Evolutionary conservation across 2,888 invertebrate genomes (phyloP), one percentile per base, ranked within the genome.

Genomic region (Anticlea derivata): DNA sequence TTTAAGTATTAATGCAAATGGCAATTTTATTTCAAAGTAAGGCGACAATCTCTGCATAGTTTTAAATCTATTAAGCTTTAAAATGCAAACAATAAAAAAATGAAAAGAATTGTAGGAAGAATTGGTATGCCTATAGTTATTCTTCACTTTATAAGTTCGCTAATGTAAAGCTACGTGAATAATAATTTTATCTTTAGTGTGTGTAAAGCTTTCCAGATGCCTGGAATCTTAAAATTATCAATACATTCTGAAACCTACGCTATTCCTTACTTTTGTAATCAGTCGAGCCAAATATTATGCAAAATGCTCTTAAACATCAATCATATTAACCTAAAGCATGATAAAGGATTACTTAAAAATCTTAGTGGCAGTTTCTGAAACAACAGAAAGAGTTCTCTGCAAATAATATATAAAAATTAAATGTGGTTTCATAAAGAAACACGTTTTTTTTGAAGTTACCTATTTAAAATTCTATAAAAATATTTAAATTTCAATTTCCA

Each of bases 201-300:
- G 56, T 51, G 58, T 68, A 67, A 73, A 67, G 69, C 70, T 66
- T 52, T 56, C 39, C 60, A 61, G 53, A 59, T 55, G 31, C 48
- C 44, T 51, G 46, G 30, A 47, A 45, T 59, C 49, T 33, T 26
- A 38, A 50, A 50, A 29, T 38, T 56, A 51, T 35, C 34, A 37
- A 31, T 44, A 34, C 39, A 34, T 38, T 44, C 12, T 31, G 43
- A 11, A 35, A 27, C 20, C 33, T 52, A 43, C 17, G 27, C 22
- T 24, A 45, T 50, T 40, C 31, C 48, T 46, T 49, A 49, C 24
- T n/a, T 37, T 50, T 48, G 20, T 43, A 55, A 51, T 54, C 55
- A 58, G 58, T 58, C 58, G 50, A 55, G 49, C 46, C 7, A 45
- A 50, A 43, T 53, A 55, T 43, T 48, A 41, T 35, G 66, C 60